Percentiles rank a stretch among this genome's conserved stretches.
These are phyloP conservation scores for Oopsacas minuta DNA, from an alignment of 37 sponge, comb jelly and placozoan species.

Conservation along the genomic window DNA sequence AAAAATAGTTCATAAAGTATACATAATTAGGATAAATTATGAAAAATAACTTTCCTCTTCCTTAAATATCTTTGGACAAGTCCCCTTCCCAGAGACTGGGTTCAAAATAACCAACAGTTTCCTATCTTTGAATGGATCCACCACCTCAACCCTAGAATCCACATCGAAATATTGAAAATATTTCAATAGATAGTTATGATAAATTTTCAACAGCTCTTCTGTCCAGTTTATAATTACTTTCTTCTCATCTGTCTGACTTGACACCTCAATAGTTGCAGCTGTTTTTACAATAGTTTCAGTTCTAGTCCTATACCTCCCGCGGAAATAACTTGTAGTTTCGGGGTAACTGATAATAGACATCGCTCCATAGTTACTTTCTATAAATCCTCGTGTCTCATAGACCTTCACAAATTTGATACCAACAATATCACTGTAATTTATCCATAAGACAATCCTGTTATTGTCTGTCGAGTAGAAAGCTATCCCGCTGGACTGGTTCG, in stretches of 20 bases:
- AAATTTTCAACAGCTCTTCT: background rate
- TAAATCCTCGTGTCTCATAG: background rate
- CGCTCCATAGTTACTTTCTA: background rate
- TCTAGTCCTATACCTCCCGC: background rate
- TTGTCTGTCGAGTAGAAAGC: background rate
- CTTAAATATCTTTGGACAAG: background rate
- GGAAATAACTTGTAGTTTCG: background rate
- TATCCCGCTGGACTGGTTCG: too few relatives aligned
- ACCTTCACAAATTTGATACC: background rate
- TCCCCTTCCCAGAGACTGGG: background rate
- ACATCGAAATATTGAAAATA: background rate
- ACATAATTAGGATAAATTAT: too few relatives aligned
- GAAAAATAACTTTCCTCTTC: background rate
- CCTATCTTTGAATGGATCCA: background rate
- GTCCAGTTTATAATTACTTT: background rate
- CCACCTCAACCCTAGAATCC: background rate
- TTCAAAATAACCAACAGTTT: background rate
- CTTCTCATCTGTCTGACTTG: background rate
- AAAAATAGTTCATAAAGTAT: too few relatives aligned
- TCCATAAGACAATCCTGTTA: background rate
- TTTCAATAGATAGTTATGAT: background rate
- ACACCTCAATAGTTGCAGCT: background rate
- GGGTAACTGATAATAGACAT: background rate
- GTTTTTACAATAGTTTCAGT: constrained; percentile 4
- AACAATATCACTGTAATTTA: background rate